Evolutionary conservation across 2,888 invertebrate species (phyloP), one percentile per base, ranked within the genome.

Genomic region (Eugnorisma glareosa): DNA sequence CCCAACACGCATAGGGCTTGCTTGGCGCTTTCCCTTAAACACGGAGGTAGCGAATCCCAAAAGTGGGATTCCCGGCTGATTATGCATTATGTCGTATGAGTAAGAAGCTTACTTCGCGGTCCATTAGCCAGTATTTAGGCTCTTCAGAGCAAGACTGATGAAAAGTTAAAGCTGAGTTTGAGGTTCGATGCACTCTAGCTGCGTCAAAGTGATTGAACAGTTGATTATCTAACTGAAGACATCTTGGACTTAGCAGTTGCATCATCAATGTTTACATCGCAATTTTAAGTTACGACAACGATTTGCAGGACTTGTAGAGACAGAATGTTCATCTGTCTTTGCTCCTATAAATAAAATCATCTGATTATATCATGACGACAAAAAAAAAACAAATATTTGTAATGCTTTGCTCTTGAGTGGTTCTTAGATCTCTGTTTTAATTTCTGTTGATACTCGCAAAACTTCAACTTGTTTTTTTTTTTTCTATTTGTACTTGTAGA

Each of bases 121-220:
- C 13, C 48, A 67, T 63, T 69, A 59, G 15, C 5, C 28, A 43
- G 43, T 43, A 37, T 61, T 21, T 6, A 63, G 11, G 31, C 13
- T 73, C 79, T 51, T 67, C 21, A 73, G 48, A 78, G 73, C 86
- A 66, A 69, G 43, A 75, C 61, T 75, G 66, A 81, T 77, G 70
- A 72, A 67, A 68, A 61, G 15, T 67, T 71, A 67, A 70, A 85
- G 64, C 64, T 64, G 59, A 79, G 69, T 75, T 84, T 31, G 79
- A 79, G 74, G 83, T 85, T 78, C 78, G 74, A 80, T 87, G 76
- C 77, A 78, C 88, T 84, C 75, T 84, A 40, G n/a, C 69, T 61
- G 40, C 77, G 76, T 67, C 28, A 48, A 59, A 73, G 73, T 73
- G 21, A 85, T 77, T 64, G 67, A 86, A 67, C 84, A 45, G 35